Base-by-base conservation (phyloP, 1,140 invertebrate species). In the Zaprionus kolodkinae region DNA sequence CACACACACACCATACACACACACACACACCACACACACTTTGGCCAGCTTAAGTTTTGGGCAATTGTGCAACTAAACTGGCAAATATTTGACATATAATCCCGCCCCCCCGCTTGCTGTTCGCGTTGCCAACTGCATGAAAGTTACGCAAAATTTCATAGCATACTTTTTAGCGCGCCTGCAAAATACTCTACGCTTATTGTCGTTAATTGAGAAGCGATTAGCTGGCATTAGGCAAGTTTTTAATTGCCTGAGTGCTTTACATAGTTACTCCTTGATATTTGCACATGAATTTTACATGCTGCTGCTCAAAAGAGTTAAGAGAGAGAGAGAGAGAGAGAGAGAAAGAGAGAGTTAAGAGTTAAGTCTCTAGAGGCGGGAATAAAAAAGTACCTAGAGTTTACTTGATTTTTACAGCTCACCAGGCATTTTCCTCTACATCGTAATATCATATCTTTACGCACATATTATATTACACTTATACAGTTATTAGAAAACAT, bases 31-130 rank as follows among this genome's bases (percentile, higher is more conserved):
- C 38, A 33, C 17, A 35, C 56, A 17, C 30, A 43, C 38, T 55
- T 30, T 30, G n/a, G 25, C 30, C n/a, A 48, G 33, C 66, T 69
- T 75, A 45, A 75, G 64, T 54, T 75, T 74, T 75, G 64, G 72
- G 72, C 68, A 71, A 71, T 75, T 70, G 72, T 70, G 72, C 72
- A 62, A 33, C 59, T 69, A 63, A 75, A 75, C 55, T 71, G 72
- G 60, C 72, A 75, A 75, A 75, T 75, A 71, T 60, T 62, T 75
- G 72, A 71, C 72, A 75, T 64, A 64, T 75, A 75, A 75, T 64
- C 72, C n/a, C 27, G 13, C 12, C 54, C n/a, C 27, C 38, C 12
- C 54, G 48, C n/a, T 36, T 56, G 56, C 17, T 38, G 56, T 30
- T 38, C 30, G 60, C 60, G 38, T 40, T 62, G 60, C 17, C 21